These are phyloP conservation scores for Atta cephalotes DNA, from an alignment of 1,140 invertebrate species.

Conservation along the genomic window DNA sequence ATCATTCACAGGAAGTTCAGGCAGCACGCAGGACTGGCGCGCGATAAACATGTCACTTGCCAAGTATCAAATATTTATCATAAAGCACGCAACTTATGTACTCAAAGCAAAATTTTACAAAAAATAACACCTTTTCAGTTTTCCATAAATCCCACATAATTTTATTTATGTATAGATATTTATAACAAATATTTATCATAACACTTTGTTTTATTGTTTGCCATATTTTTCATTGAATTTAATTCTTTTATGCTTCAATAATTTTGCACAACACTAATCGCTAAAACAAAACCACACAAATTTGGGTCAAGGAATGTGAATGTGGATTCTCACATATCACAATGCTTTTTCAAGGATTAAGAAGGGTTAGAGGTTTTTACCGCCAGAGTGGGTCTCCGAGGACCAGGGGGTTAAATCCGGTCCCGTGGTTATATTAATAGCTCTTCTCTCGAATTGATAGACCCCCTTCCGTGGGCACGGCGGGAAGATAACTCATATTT, in stretches of 20 bases:
- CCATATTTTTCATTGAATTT: not conserved
- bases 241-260: not conserved
- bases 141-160: not conserved
- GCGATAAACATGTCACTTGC: slow-evolving; percentile 82
- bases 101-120: slow-evolving; percentile 14
- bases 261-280: not conserved
- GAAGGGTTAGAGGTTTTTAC: slow-evolving; percentile 79
- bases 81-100: slow-evolving; percentile 61
- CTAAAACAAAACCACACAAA: slow-evolving; percentile 65
- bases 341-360: slow-evolving; percentile 69
- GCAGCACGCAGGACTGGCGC: slow-evolving; percentile 69
- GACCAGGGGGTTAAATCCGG: slow-evolving; percentile 76
- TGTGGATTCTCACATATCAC: slow-evolving; percentile 24
- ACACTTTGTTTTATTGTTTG: not conserved
- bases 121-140: not conserved
- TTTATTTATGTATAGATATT: not conserved
- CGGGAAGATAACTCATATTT: slow-evolving; percentile 80
- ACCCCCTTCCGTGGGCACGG: slow-evolving; percentile 66
- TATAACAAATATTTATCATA: not conserved
- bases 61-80: slow-evolving; percentile 83
- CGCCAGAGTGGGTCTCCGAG: slow-evolving; percentile 72
- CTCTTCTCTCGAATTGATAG: slow-evolving; percentile 81
- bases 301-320: slow-evolving; percentile 67
- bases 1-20: slow-evolving; percentile 78
- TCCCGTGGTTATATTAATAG: slow-evolving; percentile 82